phyloP scores from a whole-genome alignment of 2,888 invertebrate species.

The Apamea sordens region DNA sequence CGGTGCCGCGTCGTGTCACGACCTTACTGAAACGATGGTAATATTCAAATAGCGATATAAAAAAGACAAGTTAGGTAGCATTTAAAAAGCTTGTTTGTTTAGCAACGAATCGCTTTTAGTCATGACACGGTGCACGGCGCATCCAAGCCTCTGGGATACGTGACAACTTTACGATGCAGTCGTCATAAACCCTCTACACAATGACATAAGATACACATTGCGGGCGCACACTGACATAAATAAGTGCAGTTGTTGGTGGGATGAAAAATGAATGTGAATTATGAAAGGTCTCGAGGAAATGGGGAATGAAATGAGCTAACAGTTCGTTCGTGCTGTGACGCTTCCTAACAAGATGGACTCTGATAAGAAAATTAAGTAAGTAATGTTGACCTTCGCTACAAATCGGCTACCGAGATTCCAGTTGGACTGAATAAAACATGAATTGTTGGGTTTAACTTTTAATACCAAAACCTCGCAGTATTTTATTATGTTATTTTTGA shows the following conservation, averaged over 20 bases:
- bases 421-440: constrained; percentile 27
- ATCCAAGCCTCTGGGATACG: constrained; percentile 74
- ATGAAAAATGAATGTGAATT: constrained; percentile 75
- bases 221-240: constrained; percentile 53
- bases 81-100: constrained; percentile 90
- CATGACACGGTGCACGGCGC: constrained; percentile 86
- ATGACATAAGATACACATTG: constrained; percentile 67
- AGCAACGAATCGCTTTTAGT: constrained; percentile 89
- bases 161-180: constrained; percentile 71
- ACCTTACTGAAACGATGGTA: constrained; percentile 87
- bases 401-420: constrained; percentile 45
- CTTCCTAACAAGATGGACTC: constrained; percentile 64
- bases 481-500: constrained; percentile 14
- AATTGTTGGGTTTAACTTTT: constrained; percentile 20
- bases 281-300: constrained; percentile 75
- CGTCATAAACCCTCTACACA: constrained; percentile 61
- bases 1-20: constrained; percentile 89
- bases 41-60: constrained; percentile 90
- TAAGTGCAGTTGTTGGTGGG: constrained; percentile 67
- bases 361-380: constrained; percentile 63
- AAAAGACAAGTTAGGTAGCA: constrained; percentile 90
- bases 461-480: background rate
- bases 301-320: constrained; percentile 69
- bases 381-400: constrained; percentile 53
- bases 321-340: constrained; percentile 59